Conservation (phyloP, 2,113 vertebrate species). For the Brachypteracias leptosomus region DNA sequence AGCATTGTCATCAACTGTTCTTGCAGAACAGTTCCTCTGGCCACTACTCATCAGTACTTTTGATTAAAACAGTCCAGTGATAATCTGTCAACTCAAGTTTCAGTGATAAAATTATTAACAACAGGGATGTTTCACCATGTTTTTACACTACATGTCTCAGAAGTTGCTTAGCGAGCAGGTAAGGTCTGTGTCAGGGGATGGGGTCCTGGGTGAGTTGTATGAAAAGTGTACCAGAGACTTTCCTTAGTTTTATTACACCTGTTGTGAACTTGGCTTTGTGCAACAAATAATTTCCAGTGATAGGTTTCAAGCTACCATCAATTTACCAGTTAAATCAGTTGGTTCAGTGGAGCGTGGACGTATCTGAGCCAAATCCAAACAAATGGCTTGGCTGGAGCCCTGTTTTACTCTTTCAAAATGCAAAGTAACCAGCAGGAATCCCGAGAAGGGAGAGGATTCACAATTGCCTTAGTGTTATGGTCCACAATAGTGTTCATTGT, state of each 20-base stretch:
- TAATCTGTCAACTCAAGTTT: background rate
- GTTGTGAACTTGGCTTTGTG: background rate
- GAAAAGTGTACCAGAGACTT: background rate
- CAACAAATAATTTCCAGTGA: background rate
- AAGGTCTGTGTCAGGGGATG: background rate
- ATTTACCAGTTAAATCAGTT: background rate
- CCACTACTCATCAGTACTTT: background rate
- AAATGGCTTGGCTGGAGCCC: background rate
- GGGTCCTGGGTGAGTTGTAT: background rate
- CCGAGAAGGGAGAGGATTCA: background rate
- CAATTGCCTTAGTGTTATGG: background rate
- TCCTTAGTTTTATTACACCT: background rate
- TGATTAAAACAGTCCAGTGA: background rate
- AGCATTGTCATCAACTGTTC: background rate
- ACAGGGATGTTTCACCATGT: background rate
- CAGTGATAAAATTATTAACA: background rate
- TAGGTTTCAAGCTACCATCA: background rate
- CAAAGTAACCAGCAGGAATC: background rate
- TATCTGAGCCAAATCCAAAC: background rate
- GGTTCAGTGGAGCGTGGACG: background rate
- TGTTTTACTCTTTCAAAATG: background rate
- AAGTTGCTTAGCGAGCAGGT: background rate
- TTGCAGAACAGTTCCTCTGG: background rate
- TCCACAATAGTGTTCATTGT: rapidly evolving
- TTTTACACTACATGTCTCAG: background rate